Percentiles rank a stretch among this genome's conserved stretches.
phyloP scores from a whole-genome alignment of 2,888 invertebrate species.

The Scaptomyza flava region DNA sequence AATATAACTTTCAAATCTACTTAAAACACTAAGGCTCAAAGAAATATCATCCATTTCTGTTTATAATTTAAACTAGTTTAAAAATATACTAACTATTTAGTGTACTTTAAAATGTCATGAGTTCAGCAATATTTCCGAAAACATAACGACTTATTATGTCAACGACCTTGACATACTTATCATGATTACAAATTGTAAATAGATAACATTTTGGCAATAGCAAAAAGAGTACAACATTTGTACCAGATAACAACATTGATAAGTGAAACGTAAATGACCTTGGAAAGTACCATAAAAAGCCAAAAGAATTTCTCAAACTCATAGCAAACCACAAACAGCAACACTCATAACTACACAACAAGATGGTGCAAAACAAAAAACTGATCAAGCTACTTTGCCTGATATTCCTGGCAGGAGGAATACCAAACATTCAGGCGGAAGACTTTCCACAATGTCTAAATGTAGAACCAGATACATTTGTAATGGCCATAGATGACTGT shows the following conservation, averaged over 20 bases:
- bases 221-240: constrained; percentile 15
- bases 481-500: constrained; percentile 67
- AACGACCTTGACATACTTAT: constrained; percentile 48
- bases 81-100: not conserved
- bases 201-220: constrained; percentile 31
- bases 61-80: not conserved
- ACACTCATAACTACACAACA: not conserved
- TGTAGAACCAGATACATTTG: constrained; percentile 52
- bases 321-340: constrained; percentile 7
- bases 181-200: constrained; percentile 13
- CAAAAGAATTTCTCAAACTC: not conserved
- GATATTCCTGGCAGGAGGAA: constrained; percentile 30
- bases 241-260: constrained; percentile 42
- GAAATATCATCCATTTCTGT: not conserved
- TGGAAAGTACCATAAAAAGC: constrained; percentile 34
- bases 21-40: not conserved
- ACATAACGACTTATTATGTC: not conserved
- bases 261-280: constrained; percentile 30
- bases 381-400: constrained; percentile 25
- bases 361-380: constrained; percentile 22
- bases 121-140: not conserved
- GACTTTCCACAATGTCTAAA: constrained; percentile 63
- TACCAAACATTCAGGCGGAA: constrained; percentile 21
- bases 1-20: not conserved
- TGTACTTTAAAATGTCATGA: too few relatives aligned